Conservation (phyloP, 2,113 vertebrate species). For the Phylloscopus trochilus region DNA sequence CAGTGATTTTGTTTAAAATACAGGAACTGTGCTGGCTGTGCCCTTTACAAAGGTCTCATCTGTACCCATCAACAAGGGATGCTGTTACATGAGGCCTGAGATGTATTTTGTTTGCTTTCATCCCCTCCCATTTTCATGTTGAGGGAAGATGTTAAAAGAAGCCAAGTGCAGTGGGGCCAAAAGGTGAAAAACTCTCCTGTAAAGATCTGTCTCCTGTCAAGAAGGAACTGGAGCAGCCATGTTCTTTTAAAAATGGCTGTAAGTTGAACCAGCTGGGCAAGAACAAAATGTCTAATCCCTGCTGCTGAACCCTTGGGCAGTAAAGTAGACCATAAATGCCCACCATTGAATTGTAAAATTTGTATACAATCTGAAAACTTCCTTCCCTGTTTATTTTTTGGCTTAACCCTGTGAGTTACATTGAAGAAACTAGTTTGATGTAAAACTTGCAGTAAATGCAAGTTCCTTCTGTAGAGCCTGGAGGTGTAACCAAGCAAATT, state of each 20-base stretch:
- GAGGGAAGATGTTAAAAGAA: background rate
- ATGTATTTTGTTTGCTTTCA: background rate
- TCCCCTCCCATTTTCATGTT: background rate
- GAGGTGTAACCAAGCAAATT: background rate
- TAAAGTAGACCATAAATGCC: background rate
- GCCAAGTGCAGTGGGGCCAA: background rate
- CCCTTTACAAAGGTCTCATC: background rate
- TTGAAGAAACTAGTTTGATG: background rate
- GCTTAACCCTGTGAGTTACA: background rate
- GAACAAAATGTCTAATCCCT: background rate
- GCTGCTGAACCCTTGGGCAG: background rate
- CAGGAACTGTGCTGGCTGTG: background rate
- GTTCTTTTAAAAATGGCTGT: background rate
- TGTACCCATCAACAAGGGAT: background rate
- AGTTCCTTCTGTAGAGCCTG: background rate
- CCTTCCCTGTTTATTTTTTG: background rate
- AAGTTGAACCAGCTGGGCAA: background rate
- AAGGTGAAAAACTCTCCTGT: background rate
- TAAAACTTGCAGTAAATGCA: background rate
- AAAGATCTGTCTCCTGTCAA: background rate
- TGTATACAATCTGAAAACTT: background rate
- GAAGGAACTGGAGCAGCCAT: background rate
- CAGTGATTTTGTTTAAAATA: background rate
- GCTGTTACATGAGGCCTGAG: background rate
- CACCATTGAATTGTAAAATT: background rate